These are phyloP conservation scores for Phylloscopus trochilus DNA, from an alignment of 2,113 vertebrate species.

Conservation along the genomic window DNA sequence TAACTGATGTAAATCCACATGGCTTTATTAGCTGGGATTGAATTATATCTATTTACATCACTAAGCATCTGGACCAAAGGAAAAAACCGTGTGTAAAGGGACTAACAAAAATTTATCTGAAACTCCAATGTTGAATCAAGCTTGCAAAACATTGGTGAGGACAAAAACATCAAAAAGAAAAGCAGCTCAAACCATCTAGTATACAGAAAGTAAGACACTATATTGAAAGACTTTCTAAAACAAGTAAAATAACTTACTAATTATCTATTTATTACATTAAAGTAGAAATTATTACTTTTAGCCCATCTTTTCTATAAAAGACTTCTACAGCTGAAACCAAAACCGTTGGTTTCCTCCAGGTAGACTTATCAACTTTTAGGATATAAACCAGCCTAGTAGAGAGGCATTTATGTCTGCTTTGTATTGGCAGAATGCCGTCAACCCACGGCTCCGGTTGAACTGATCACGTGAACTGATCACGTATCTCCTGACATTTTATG, in stretches of 20 bases:
- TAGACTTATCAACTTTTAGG: background rate
- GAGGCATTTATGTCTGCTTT: background rate
- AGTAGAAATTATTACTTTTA: background rate
- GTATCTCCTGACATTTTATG: background rate
- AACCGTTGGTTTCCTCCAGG: background rate
- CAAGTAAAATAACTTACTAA: background rate
- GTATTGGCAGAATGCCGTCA: background rate
- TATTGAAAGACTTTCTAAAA: background rate
- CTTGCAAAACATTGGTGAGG: background rate
- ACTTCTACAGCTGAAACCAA: background rate
- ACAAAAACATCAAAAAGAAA: background rate
- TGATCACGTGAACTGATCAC: background rate
- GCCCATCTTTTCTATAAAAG: background rate
- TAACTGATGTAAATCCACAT: background rate
- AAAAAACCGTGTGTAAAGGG: background rate
- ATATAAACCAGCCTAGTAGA: background rate
- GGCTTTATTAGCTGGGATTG: background rate
- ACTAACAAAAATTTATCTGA: background rate
- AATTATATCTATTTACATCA: background rate
- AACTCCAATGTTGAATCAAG: background rate
- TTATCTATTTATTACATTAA: background rate
- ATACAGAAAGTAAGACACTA: background rate
- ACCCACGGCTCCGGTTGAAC: background rate
- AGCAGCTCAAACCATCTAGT: fast-evolving
- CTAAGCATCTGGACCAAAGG: background rate